Evolutionary conservation across 2,113 vertebrate species (phyloP).

Genomic region (Pionites leucogaster): DNA sequence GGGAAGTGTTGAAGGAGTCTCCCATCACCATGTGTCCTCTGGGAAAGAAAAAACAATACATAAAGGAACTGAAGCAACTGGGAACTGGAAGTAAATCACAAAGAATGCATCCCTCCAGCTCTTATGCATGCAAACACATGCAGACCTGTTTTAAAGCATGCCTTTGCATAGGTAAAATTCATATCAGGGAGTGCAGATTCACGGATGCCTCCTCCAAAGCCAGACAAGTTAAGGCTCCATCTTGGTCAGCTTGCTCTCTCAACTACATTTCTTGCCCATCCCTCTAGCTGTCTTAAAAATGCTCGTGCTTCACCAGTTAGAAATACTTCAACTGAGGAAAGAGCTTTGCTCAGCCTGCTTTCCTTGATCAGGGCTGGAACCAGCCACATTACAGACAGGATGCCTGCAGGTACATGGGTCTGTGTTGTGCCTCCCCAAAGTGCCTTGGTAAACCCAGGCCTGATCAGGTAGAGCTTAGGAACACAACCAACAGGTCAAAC

Average conservation of each 20-base stretch:
- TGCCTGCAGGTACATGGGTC: background rate
- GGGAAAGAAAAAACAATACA: background rate
- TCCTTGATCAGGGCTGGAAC: background rate
- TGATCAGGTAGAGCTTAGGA: background rate
- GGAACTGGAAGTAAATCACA: background rate
- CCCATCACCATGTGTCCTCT: slow-evolving; percentile 98
- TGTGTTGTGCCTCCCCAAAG: background rate
- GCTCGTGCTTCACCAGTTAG: background rate
- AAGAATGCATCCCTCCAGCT: background rate
- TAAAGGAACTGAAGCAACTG: background rate
- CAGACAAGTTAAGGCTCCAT: background rate
- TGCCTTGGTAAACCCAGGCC: background rate
- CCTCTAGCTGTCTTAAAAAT: background rate
- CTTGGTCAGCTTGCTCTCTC: background rate
- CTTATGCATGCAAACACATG: background rate
- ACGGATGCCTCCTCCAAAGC: background rate
- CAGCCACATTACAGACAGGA: background rate
- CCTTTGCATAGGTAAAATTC: background rate
- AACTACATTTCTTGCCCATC: background rate
- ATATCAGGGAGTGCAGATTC: background rate
- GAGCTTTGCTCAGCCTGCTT: background rate
- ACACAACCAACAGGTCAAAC: background rate
- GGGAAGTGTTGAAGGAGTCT: slow-evolving; percentile 97
- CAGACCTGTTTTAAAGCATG: background rate
- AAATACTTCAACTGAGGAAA: background rate